phyloP scores from a whole-genome alignment of 2,113 vertebrate genomes.

The Tichodroma muraria region DNA sequence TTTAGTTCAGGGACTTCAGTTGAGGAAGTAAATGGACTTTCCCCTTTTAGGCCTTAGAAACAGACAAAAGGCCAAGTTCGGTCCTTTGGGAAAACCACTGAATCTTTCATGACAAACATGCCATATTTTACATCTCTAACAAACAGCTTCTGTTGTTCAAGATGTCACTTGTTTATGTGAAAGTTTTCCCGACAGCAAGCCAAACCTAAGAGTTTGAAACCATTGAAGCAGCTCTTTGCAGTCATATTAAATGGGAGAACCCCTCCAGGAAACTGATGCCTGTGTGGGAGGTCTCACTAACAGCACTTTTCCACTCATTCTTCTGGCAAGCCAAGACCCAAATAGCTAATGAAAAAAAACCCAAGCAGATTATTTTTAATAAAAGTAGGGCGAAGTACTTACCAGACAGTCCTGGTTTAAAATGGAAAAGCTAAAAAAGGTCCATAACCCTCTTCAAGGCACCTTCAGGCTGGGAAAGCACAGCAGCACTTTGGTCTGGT shows the following conservation, averaged over 20 bases:
- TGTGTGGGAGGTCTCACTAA: not conserved
- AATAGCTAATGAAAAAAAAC: conserved; percentile 1
- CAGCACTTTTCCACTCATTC: not conserved
- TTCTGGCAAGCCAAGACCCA: conserved; percentile 22
- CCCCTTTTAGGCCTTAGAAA: not conserved
- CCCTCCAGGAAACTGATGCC: not conserved
- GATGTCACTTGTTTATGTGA: not conserved
- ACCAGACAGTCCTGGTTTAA: not conserved
- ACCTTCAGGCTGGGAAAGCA: not conserved
- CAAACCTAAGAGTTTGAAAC: not conserved
- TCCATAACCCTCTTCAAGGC: not conserved
- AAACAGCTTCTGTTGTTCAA: not conserved
- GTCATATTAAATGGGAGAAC: not conserved
- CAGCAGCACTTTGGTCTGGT: not conserved
- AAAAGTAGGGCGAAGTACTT: conserved; percentile 8
- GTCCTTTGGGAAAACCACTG: not conserved
- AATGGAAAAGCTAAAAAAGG: conserved; percentile 6
- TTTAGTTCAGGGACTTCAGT: not conserved
- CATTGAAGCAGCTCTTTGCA: not conserved
- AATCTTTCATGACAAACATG: not conserved
- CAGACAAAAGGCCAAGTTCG: not conserved
- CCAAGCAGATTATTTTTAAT: conserved; percentile 48
- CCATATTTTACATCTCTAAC: not conserved
- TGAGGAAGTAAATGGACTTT: not conserved
- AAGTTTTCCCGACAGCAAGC: not conserved